Conservation (phyloP, 1,140 invertebrate genomes). For the Paramacrobiotus metropolitanus region DNA sequence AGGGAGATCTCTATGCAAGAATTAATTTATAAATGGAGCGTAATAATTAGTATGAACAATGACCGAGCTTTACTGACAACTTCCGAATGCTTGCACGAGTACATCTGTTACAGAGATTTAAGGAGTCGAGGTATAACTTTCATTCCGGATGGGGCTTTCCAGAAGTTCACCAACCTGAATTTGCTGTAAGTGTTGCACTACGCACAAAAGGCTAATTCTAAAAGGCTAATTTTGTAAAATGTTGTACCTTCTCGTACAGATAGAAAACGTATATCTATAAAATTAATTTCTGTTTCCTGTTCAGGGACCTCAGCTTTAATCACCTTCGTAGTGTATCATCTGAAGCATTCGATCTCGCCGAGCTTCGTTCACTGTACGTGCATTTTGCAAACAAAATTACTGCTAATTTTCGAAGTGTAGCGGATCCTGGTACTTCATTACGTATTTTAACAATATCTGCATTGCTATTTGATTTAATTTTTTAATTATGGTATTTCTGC, state of each 20-base stretch:
- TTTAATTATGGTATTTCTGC: neutral
- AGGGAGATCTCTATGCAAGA: too few species aligned
- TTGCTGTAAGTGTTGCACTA: neutral
- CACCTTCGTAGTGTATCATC: neutral
- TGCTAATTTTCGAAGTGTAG: too few species aligned
- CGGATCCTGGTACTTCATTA: too few species aligned
- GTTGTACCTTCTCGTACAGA: too few species aligned
- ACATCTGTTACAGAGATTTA: neutral
- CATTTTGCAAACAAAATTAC: too few species aligned
- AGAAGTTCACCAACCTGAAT: neutral
- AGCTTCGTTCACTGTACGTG: neutral
- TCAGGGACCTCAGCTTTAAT: slow-evolving; percentile 2
- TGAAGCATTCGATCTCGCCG: neutral
- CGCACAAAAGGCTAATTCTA: neutral
- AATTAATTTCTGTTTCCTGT: neutral
- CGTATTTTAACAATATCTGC: neutral
- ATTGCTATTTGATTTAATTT: neutral
- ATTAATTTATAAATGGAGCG: too few species aligned
- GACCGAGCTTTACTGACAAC: too few species aligned
- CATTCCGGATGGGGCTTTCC: neutral
- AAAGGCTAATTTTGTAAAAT: too few species aligned
- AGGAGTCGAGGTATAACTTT: neutral
- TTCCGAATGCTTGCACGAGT: too few species aligned
- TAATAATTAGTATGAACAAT: too few species aligned
- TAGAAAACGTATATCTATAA: too few species aligned